Evolutionary conservation across 1,140 invertebrate species (phyloP).

Genomic region (Drosophila erecta): DNA sequence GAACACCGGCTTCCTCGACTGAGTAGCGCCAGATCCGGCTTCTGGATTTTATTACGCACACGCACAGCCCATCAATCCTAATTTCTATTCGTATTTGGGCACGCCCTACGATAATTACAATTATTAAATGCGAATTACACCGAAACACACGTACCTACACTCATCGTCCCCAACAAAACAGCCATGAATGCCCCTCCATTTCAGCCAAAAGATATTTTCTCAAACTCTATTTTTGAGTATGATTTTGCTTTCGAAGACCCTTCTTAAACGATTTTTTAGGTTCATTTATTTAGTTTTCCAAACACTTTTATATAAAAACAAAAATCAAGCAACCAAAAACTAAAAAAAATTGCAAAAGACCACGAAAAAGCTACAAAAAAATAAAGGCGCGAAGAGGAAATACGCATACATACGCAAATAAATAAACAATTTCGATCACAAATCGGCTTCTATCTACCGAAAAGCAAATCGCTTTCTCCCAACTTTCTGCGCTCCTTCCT

Average conservation of each 20-base stretch:
- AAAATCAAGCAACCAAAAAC: constrained; percentile 54
- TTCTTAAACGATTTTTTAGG: constrained; percentile 1
- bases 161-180: constrained; percentile 21
- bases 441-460: constrained; percentile 39
- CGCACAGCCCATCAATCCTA: constrained; percentile 87
- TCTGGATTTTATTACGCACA: constrained; percentile 87
- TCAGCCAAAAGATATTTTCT: constrained; percentile 52
- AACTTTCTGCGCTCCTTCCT: constrained; percentile 58
- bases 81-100: constrained; percentile 87
- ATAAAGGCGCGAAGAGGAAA: constrained; percentile 35
- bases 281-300: constrained; percentile 21
- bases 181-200: constrained; percentile 17
- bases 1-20: constrained; percentile 98
- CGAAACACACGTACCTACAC: constrained; percentile 24
- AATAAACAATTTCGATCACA: constrained; percentile 19
- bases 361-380: constrained; percentile 42
- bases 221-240: constrained; percentile 50
- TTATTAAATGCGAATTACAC: constrained; percentile 61
- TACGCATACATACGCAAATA: constrained; percentile 4
- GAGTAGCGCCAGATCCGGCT: constrained; percentile 89
- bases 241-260: constrained; percentile 21
- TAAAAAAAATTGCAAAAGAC: constrained; percentile 61
- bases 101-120: constrained; percentile 80
- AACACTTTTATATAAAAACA: constrained; percentile 54
- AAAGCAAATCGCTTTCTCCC: constrained; percentile 40